Evolutionary conservation across 2,888 invertebrate genomes (phyloP).

Genomic region (Oligia fasciuncula): DNA sequence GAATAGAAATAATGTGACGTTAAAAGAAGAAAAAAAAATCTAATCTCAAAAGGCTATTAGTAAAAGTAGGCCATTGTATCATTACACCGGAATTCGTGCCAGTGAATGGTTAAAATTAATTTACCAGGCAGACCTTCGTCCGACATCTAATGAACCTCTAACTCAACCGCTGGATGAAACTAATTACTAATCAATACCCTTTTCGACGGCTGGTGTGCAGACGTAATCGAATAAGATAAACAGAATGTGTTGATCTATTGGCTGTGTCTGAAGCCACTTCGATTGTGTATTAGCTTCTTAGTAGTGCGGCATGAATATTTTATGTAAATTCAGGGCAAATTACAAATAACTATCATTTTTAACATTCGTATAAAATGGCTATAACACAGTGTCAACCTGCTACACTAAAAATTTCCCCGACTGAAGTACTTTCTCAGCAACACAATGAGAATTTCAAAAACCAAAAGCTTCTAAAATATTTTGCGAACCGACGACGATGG

Average conservation of each 20-base stretch:
- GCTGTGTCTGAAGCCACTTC: background rate
- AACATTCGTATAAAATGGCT: too few species aligned
- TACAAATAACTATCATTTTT: background rate
- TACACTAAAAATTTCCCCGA: too few species aligned
- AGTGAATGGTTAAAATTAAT: slow-evolving; percentile 50
- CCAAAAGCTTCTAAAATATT: background rate
- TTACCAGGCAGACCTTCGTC: slow-evolving; percentile 40
- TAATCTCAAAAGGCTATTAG: slow-evolving; percentile 21
- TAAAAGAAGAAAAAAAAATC: background rate
- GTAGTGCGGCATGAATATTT: background rate
- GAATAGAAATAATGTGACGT: background rate
- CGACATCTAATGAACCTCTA: slow-evolving; percentile 59
- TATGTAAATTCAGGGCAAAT: background rate
- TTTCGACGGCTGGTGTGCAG: slow-evolving; percentile 36
- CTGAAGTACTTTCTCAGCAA: background rate
- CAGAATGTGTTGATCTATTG: slow-evolving; percentile 38
- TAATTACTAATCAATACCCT: slow-evolving; percentile 64
- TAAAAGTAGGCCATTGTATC: slow-evolving; percentile 25
- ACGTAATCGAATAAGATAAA: slow-evolving; percentile 46
- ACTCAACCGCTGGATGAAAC: slow-evolving; percentile 52
- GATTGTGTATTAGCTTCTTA: background rate
- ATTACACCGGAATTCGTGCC: slow-evolving; percentile 28
- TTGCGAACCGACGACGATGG: background rate
- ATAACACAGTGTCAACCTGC: background rate
- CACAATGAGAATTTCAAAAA: background rate